Conservation (phyloP, 1,140 invertebrate species). For the Aleiodes sp. region DNA sequence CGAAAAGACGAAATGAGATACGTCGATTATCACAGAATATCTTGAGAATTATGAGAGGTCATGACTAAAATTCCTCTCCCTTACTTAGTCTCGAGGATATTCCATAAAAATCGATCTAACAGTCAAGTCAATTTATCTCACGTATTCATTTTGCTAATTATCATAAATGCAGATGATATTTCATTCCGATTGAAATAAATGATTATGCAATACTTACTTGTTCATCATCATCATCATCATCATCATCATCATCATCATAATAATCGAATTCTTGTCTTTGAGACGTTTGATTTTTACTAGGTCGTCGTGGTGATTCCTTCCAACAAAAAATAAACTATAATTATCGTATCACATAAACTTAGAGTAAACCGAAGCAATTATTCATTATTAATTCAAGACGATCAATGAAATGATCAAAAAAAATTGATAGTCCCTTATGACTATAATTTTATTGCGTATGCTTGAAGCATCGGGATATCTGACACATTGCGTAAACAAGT, state of each 20-base stretch:
- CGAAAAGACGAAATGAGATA: neutral
- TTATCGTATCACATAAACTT: neutral
- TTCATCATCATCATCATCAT: slow-evolving; percentile 22
- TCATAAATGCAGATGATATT: neutral
- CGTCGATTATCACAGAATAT: too few species aligned
- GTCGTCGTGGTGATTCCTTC: slow-evolving; percentile 21
- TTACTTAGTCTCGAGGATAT: too few species aligned
- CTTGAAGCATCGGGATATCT: neutral
- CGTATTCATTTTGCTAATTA: too few species aligned
- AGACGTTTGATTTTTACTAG: slow-evolving; percentile 45
- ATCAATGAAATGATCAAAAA: neutral
- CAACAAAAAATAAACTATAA: slow-evolving; percentile 30
- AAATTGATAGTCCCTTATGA: neutral
- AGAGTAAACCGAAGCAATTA: slow-evolving; percentile 2
- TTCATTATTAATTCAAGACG: neutral
- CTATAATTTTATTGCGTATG: slow-evolving; percentile 17
- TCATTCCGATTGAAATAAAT: neutral
- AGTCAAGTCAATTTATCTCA: too few species aligned
- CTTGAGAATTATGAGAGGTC: too few species aligned
- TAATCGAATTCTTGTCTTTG: slow-evolving; percentile 40
- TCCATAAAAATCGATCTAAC: too few species aligned
- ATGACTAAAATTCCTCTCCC: too few species aligned
- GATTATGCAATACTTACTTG: slow-evolving; percentile 21
- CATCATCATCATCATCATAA: slow-evolving; percentile 29
- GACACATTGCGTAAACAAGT: slow-evolving; percentile 8